phyloP scores from a whole-genome alignment of 37 sponge, comb jelly and placozoan genomes.

The Geodia barretti region DNA sequence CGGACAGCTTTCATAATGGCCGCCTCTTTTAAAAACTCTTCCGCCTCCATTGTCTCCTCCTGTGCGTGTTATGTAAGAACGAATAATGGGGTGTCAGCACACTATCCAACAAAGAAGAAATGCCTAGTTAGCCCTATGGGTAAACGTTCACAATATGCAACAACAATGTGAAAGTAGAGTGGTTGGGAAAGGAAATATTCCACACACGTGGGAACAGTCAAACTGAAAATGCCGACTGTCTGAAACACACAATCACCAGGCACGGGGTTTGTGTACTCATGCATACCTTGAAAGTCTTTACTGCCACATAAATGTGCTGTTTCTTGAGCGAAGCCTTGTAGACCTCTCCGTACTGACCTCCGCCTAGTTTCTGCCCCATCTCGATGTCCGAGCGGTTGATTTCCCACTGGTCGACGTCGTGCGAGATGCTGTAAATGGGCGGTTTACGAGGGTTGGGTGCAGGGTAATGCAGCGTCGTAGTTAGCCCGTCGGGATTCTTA shows the following conservation, averaged over 20 bases:
- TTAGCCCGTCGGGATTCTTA: conserved; percentile 83
- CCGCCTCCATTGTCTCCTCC: conserved; percentile 95
- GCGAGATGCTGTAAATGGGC: conserved; percentile 78
- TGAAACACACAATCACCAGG: background rate
- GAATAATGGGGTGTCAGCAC: no score
- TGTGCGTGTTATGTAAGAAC: no score
- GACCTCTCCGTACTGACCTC: conserved; percentile 98
- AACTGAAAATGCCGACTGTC: background rate
- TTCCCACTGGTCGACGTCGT: conserved; percentile 92
- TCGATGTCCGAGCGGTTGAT: conserved; percentile 87
- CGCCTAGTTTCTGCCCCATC: conserved; percentile 91
- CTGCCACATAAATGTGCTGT: conserved; percentile 45
- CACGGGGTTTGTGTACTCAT: no score
- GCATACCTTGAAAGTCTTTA: conserved; percentile 64
- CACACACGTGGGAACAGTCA: no score
- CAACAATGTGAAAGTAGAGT: background rate
- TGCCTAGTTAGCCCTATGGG: no score
- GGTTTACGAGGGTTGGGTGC: conserved; percentile 92
- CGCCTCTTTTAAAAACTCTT: conserved; percentile 96
- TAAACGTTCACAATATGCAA: no score
- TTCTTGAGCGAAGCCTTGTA: conserved; percentile 87
- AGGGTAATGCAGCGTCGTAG: conserved; percentile 88
- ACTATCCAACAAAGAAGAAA: no score
- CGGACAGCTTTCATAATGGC: conserved; percentile 94
- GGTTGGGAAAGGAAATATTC: background rate